These are phyloP conservation scores for Sciurus vulgaris DNA, from an alignment of 2,797 vertebrate genomes.

Conservation along the genomic window DNA sequence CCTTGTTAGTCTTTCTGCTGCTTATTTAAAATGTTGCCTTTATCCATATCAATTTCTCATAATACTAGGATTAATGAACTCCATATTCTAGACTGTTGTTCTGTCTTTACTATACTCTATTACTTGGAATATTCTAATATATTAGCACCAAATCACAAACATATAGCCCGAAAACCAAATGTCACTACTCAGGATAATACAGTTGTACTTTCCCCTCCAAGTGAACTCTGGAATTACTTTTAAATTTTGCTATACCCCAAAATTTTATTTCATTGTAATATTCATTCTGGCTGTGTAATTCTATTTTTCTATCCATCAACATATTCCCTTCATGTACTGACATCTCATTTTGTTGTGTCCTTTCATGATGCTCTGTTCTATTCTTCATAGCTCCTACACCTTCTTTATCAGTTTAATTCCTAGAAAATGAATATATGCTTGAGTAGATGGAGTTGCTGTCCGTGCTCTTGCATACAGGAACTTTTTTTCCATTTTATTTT, in stretches of 20 bases:
- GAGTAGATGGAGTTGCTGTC: not conserved
- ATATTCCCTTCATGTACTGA: not conserved
- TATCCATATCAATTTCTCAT: not conserved
- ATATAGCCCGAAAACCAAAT: not conserved
- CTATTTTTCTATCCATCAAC: not conserved
- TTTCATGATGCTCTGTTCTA: not conserved
- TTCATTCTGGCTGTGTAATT: not conserved
- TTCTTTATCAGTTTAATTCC: not conserved
- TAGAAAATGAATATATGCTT: not conserved
- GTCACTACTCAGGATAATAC: not conserved
- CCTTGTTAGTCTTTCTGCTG: not conserved
- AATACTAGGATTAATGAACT: not conserved
- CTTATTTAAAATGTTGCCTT: not conserved
- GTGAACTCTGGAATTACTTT: constrained; percentile 49
- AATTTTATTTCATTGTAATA: not conserved
- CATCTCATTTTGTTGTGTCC: not conserved
- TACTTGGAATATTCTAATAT: constrained; percentile 45
- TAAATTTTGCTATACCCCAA: not conserved
- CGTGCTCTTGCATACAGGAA: not conserved
- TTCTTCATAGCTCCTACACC: not conserved
- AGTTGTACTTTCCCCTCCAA: not conserved
- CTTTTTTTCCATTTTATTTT: constrained; percentile 1
- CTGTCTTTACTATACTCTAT: not conserved
- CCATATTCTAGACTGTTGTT: not conserved
- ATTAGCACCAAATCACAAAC: constrained; percentile 59